phyloP scores from a whole-genome alignment of 2,888 invertebrate genomes.

The Cistogaster globosa region DNA sequence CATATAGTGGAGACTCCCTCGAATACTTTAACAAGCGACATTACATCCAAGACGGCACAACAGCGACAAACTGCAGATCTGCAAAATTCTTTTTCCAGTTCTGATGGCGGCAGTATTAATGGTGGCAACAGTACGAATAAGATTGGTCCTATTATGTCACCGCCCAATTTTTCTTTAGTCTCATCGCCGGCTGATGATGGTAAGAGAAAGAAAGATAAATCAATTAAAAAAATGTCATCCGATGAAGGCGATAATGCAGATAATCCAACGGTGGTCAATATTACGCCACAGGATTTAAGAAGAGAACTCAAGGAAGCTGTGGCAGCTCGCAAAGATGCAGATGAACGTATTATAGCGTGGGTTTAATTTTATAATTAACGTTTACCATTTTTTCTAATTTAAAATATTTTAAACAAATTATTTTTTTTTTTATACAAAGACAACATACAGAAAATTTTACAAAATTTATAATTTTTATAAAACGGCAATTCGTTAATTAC shows the following conservation, averaged over 20 bases:
- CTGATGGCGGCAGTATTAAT: slow-evolving; percentile 75
- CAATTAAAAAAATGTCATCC: slow-evolving; percentile 69
- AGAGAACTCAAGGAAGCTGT: slow-evolving; percentile 81
- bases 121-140: slow-evolving; percentile 50
- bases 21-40: slow-evolving; percentile 69
- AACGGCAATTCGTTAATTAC: too few species aligned
- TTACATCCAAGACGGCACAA: slow-evolving; percentile 65
- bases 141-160: slow-evolving; percentile 70
- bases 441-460: background rate
- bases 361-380: slow-evolving; percentile 78
- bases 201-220: slow-evolving; percentile 67
- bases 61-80: slow-evolving; percentile 71
- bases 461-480: too few species aligned
- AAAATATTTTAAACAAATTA: slow-evolving; percentile 7
- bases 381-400: slow-evolving; percentile 31
- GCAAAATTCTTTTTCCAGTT: slow-evolving; percentile 76
- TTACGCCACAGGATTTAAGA: slow-evolving; percentile 77
- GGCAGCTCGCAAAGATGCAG: slow-evolving; percentile 82
- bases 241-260: slow-evolving; percentile 70
- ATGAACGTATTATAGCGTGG: slow-evolving; percentile 83
- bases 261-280: slow-evolving; percentile 56
- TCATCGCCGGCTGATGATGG: slow-evolving; percentile 69
- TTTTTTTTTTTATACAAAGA: slow-evolving; percentile 19
- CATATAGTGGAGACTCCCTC: slow-evolving; percentile 70
- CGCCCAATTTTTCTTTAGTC: slow-evolving; percentile 74